phyloP scores from a whole-genome alignment of 2,888 invertebrate species.

The Sphinx pinastri region DNA sequence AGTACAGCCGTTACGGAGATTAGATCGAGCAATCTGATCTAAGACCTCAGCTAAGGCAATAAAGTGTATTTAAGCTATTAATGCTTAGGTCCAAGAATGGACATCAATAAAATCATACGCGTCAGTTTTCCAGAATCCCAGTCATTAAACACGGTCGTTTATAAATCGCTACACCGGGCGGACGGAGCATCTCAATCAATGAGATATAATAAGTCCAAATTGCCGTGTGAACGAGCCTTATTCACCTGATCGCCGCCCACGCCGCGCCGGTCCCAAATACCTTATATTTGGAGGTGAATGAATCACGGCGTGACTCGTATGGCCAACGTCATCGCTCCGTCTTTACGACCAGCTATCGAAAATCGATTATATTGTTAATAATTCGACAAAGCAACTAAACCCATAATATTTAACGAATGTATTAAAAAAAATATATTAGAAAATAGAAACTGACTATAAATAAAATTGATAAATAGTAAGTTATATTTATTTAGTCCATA shows the following conservation, averaged over 20 bases:
- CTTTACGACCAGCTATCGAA: conserved; percentile 39
- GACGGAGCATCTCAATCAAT: conserved; percentile 56
- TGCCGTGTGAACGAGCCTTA: conserved; percentile 62
- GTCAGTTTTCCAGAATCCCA: neutral
- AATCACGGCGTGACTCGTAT: conserved; percentile 48
- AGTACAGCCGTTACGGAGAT: too few relatives aligned
- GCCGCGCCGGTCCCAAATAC: conserved; percentile 50
- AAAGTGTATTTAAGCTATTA: too few relatives aligned
- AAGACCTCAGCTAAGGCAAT: too few relatives aligned
- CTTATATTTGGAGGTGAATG: conserved; percentile 50
- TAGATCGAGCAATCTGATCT: too few relatives aligned
- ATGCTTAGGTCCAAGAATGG: too few relatives aligned
- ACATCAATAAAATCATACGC: neutral
- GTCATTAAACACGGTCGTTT: neutral
- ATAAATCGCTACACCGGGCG: neutral
- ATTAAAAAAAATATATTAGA: neutral
- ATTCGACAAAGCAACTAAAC: conserved; percentile 18
- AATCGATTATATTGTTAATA: conserved; percentile 38
- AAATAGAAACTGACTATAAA: neutral
- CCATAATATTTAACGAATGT: neutral
- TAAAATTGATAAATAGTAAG: neutral
- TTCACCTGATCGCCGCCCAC: conserved; percentile 67
- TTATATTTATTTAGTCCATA: neutral
- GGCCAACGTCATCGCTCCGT: conserved; percentile 44
- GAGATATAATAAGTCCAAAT: conserved; percentile 62